Base-by-base conservation (phyloP, 2,113 vertebrate genomes). In the Scolopax mira region DNA sequence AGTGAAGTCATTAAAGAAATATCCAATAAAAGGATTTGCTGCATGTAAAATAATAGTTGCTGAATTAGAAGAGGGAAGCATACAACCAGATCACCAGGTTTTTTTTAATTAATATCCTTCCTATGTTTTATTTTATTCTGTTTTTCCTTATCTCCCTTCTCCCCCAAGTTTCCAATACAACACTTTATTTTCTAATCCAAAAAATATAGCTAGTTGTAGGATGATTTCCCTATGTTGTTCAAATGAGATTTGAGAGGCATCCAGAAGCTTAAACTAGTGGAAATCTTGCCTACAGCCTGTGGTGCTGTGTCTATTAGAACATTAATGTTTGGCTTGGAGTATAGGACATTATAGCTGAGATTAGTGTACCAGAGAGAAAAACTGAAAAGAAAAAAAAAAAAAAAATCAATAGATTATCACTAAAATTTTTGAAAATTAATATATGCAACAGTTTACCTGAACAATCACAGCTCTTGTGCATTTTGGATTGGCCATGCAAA, bases 201-300 rank as follows among this genome's bases (percentile, higher is more conserved):
- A 88, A 88, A 67, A 31, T 9, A 61, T 11, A 86, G 52, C 35
- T 80, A 21, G 55, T 28, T 71, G 79, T 71, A 88, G 67, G 61
- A 78, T 52, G 55, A 94, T 64, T 94, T 78, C 87, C 81, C 85
- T 93, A 73, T 91, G 82, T 72, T 94, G 69, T 39, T 95, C 70
- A 79, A 91, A 83, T 48, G n/a, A 89, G 28, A 91, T 70, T 33
- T 96, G 84, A 95, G 71, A 80, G 15, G 17, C 42, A 90, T 78
- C 31, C 79, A 95, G 61, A 92, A 93, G 46, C 48, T 88, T 52
- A 37, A 94, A 78, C 33, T 55, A 15, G 54, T 73, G 13, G n/a
- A 88, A 94, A 70, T 11, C 24, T 49, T 91, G 67, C 69, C 62
- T 78, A 14, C 44, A 93, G 55, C 51, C 73, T 90, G 73, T 28